Percentiles rank a stretch among this genome's conserved stretches.
Evolutionary conservation across 2,888 invertebrate genomes (phyloP).

Genomic region (Platycnemis pennipes): DNA sequence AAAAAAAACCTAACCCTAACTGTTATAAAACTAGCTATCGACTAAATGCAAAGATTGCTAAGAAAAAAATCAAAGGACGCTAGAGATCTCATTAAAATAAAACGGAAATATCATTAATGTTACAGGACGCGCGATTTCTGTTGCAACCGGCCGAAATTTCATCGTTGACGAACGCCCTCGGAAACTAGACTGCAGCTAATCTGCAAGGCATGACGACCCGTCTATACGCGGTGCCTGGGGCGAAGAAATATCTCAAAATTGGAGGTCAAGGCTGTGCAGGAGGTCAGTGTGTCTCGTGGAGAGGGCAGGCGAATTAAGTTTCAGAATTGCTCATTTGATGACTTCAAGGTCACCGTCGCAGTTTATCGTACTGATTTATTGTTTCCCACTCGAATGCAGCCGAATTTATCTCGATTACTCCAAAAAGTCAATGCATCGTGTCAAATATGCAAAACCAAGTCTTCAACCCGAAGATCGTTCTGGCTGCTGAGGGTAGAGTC

Average conservation of each 20-base stretch:
- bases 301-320: neutral
- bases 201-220: neutral
- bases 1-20: too few relatives aligned
- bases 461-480: too few relatives aligned
- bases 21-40: too few relatives aligned
- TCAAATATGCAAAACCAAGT: neutral
- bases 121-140: too few relatives aligned
- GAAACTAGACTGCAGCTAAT: neutral
- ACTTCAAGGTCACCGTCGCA: neutral
- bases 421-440: neutral
- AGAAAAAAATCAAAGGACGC: too few relatives aligned
- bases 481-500: too few relatives aligned
- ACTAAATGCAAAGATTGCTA: too few relatives aligned
- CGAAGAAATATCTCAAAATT: neutral
- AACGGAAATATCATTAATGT: too few relatives aligned
- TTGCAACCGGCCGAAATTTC: too few relatives aligned
- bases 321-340: neutral
- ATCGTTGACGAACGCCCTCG: too few relatives aligned
- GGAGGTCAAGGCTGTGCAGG: neutral
- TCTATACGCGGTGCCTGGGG: neutral
- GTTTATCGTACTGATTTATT: neutral
- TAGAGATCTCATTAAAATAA: too few relatives aligned
- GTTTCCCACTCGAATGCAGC: neutral
- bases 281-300: neutral
- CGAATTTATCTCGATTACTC: neutral